Evolutionary conservation across 2,888 invertebrate species (phyloP).

Genomic region (Pemphredon lugubris): DNA sequence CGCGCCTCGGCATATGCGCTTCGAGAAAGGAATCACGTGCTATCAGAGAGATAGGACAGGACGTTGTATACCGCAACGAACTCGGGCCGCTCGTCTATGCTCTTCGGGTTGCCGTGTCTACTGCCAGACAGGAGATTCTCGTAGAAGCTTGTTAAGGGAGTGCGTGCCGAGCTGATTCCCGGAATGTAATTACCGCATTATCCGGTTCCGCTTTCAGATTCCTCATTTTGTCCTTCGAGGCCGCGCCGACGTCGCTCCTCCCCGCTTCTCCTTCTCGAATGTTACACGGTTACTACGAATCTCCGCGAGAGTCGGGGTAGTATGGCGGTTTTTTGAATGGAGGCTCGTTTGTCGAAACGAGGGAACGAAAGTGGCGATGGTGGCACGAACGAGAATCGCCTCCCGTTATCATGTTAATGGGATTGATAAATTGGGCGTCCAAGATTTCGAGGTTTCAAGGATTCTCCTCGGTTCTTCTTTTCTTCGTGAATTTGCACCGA

Average conservation of each 20-base stretch:
- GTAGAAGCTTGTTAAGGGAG: conserved; percentile 60
- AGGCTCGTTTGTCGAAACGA: neutral
- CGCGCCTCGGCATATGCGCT: conserved; percentile 39
- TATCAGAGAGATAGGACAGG: conserved; percentile 33
- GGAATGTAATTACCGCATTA: conserved; percentile 73
- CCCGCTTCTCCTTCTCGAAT: conserved; percentile 32
- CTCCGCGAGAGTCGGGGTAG: neutral
- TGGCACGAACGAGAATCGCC: neutral
- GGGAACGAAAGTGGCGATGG: conserved; percentile 13
- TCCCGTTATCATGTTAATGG: neutral
- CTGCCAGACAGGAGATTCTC: conserved; percentile 50
- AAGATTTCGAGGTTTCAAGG: too few relatives aligned
- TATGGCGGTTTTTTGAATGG: neutral
- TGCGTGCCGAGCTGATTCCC: conserved; percentile 67
- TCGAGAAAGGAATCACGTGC: conserved; percentile 41
- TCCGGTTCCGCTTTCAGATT: conserved; percentile 73
- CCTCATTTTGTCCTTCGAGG: conserved; percentile 63
- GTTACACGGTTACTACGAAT: conserved; percentile 19
- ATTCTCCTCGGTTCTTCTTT: neutral
- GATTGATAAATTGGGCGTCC: neutral
- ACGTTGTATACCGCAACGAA: conserved; percentile 27
- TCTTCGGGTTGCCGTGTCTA: conserved; percentile 50
- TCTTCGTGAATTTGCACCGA: too few relatives aligned
- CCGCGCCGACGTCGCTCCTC: conserved; percentile 22
- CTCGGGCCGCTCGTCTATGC: conserved; percentile 29